phyloP scores from a whole-genome alignment of 2,797 vertebrate species.

The Squalus acanthias region DNA sequence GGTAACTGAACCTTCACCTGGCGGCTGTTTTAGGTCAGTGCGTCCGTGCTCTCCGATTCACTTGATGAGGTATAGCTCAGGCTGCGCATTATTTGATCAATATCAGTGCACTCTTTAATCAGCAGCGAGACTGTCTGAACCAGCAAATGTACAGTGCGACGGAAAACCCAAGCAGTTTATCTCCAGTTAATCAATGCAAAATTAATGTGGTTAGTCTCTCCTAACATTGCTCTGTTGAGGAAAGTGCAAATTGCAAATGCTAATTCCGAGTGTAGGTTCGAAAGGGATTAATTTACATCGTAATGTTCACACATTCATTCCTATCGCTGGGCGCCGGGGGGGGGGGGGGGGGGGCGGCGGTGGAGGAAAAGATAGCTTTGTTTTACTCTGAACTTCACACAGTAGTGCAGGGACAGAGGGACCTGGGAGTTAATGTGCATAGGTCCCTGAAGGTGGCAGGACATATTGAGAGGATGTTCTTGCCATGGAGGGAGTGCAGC shows the following conservation, averaged over 20 bases:
- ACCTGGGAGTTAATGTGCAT: too few relatives aligned
- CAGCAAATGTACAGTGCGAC: neutral
- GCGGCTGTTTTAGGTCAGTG: neutral
- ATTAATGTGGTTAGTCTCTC: neutral
- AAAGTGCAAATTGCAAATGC: neutral
- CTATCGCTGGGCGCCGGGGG: neutral
- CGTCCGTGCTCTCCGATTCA: neutral
- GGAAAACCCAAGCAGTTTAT: neutral
- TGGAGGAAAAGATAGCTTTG: neutral
- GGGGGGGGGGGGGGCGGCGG: neutral
- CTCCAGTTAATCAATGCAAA: neutral
- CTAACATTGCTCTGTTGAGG: neutral
- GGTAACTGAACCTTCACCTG: too few relatives aligned
- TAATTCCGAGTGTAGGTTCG: neutral
- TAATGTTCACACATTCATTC: too few relatives aligned
- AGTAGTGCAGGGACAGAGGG: too few relatives aligned
- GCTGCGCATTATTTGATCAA: neutral
- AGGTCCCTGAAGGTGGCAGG: too few relatives aligned
- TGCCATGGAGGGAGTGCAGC: too few relatives aligned
- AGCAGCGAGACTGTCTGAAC: neutral
- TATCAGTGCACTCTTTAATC: neutral
- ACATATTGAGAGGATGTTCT: too few relatives aligned
- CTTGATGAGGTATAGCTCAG: neutral
- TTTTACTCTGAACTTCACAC: too few relatives aligned
- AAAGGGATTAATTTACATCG: neutral